Base-by-base conservation (phyloP, 2,797 vertebrate genomes). In the Tolypeutes matacus region DNA sequence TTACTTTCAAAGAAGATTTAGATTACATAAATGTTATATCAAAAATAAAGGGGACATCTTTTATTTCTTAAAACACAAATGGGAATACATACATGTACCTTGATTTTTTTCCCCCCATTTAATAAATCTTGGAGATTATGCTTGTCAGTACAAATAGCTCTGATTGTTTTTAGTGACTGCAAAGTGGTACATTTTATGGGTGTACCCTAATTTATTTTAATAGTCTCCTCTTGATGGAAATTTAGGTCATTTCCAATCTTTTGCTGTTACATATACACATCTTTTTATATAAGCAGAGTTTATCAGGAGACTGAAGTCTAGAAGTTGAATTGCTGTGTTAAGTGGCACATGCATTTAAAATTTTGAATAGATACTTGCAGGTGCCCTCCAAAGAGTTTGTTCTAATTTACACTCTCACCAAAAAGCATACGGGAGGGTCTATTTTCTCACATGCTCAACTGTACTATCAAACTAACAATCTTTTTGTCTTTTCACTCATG, bases 191-290 rank as follows among this genome's bases (percentile, higher is more conserved):
- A 23, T 73, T 76, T 51, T 67, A 15, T 78, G 42, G 4, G 14
- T 27, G 31, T 58, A 11, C 51, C 75, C 34, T 73, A 25, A 42
- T 89, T 64, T 87, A 49, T 62, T 90, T 81, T 69, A 75, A 67
- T 6, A n/a, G 23, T 76, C 17, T 92, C 13, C 4, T 85, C 23
- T 93, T 60, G 60, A 42, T 93, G n/a, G 60, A 81, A 72, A 80
- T 72, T 94, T 91, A n/a, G 4, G 49, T 88, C 11, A 91, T 29
- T 93, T 64, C 23, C 29, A 20, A 42, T 70, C 27, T 76, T 93
- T 67, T 91, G 27, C 9, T 51, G 8, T 36, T 88, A 75, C 3
- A 69, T 25, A 4, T 23, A 10, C 6, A 36, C 72, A 7, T 60
- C 20, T 83, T 83, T 92, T 27, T 18, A 15, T 56, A 11, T 82